These are phyloP conservation scores for Endotricha flammealis DNA, from an alignment of 2,888 invertebrate species.

Conservation along the genomic window DNA sequence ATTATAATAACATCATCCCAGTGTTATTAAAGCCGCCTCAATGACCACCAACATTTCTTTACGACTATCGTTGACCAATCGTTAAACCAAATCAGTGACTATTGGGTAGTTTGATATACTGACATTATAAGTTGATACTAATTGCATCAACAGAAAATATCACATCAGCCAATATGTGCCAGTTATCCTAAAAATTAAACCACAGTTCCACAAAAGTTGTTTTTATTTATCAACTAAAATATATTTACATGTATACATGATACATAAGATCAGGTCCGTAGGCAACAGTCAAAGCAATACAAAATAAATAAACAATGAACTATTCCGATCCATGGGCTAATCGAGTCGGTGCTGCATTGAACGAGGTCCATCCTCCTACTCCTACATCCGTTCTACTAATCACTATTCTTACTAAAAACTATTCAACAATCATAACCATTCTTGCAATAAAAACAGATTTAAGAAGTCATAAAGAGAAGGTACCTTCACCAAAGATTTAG, in stretches of 20 bases:
- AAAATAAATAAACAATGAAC: constrained; percentile 55
- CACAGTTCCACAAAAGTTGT: constrained; percentile 54
- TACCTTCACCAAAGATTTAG: too few relatives aligned
- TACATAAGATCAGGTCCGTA: constrained; percentile 73
- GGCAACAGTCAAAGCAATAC: constrained; percentile 73
- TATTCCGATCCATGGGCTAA: constrained; percentile 37
- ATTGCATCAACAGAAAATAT: too few relatives aligned
- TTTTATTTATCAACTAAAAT: constrained; percentile 51
- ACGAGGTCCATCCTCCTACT: constrained; percentile 16
- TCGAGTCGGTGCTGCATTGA: constrained; percentile 37
- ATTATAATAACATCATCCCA: too few relatives aligned
- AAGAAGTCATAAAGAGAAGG: too few relatives aligned
- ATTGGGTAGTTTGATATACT: too few relatives aligned
- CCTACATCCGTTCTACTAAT: neutral
- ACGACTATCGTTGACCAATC: too few relatives aligned
- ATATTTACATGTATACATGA: constrained; percentile 74
- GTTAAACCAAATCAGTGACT: too few relatives aligned
- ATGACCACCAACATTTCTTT: too few relatives aligned
- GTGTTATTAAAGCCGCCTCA: too few relatives aligned
- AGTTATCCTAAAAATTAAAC: constrained; percentile 23
- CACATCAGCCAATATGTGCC: too few relatives aligned
- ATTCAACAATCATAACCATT: neutral
- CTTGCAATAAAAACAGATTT: neutral
- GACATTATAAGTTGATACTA: too few relatives aligned
- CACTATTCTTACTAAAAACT: neutral